These are phyloP conservation scores for Halocynthia aurantium DNA, from an alignment of 23 tunicate genomes.

Conservation along the genomic window DNA sequence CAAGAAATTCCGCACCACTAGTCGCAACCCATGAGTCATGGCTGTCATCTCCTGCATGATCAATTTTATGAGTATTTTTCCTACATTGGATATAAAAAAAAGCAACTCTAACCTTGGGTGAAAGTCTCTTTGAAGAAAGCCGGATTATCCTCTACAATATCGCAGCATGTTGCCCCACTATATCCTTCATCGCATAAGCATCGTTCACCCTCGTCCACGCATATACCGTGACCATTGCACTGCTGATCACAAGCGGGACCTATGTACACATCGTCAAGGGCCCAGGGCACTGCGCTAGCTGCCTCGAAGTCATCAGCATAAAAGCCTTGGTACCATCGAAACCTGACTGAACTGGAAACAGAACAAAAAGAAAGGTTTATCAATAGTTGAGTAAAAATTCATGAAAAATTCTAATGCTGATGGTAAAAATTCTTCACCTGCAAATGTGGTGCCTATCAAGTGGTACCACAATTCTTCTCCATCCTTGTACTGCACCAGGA, in stretches of 20 bases:
- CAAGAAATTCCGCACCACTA: conserved; percentile 39
- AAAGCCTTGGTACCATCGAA: conserved; percentile 76
- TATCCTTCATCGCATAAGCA: conserved; percentile 74
- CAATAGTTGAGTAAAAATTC: not conserved
- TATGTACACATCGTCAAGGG: conserved; percentile 82
- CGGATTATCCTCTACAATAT: conserved; percentile 32
- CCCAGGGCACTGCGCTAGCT: conserved; percentile 36
- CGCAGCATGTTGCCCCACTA: conserved; percentile 50
- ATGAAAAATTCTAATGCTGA: not conserved
- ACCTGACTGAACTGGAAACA: conserved; percentile 28
- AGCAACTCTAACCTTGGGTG: conserved; percentile 5
- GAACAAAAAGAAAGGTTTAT: conserved; percentile 8
- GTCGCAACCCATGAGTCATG: not conserved
- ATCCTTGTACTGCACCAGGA: conserved; percentile 52
- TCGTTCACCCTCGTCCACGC: conserved; percentile 24
- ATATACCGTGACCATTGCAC: conserved; percentile 70
- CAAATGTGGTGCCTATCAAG: conserved; percentile 25
- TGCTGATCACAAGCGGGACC: conserved; percentile 62
- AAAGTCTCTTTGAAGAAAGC: conserved; percentile 46
- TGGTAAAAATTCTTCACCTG: not conserved
- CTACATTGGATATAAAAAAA: not conserved
- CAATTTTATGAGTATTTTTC: not conserved
- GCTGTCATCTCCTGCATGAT: not conserved
- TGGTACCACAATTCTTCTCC: conserved; percentile 51
- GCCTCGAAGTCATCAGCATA: conserved; percentile 15